phyloP scores from a whole-genome alignment of 1,140 invertebrate genomes.

The Leptestheria dahalacensis region DNA sequence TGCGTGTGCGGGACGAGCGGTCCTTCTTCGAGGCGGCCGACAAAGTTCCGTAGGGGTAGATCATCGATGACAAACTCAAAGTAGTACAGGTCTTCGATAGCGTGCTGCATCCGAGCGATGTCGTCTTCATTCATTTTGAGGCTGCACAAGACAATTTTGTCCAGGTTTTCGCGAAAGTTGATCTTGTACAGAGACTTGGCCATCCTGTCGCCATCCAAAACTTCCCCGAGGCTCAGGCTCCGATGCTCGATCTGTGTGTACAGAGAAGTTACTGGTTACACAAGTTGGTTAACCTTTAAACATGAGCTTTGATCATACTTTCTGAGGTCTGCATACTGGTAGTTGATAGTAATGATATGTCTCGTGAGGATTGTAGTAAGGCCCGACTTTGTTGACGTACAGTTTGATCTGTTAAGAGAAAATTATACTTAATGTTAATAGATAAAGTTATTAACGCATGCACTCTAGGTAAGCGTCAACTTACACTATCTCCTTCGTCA shows the following conservation, averaged over 20 bases:
- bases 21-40: constrained; percentile 36
- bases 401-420: constrained; percentile 27
- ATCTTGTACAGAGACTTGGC: constrained; percentile 35
- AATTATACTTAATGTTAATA: no score
- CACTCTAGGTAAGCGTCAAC: not conserved
- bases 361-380: constrained; percentile 41
- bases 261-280: not conserved
- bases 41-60: constrained; percentile 35
- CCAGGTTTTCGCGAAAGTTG: constrained; percentile 27
- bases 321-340: constrained; percentile 35
- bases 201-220: constrained; percentile 39
- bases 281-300: not conserved
- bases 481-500: not conserved
- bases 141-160: constrained; percentile 31
- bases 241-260: constrained; percentile 35
- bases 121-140: constrained; percentile 28
- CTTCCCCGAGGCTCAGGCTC: constrained; percentile 35
- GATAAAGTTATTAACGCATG: not conserved
- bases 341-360: constrained; percentile 40
- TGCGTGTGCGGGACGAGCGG: constrained; percentile 37
- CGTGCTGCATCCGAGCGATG: constrained; percentile 29
- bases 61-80: constrained; percentile 41
- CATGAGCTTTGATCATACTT: constrained; percentile 26
- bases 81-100: constrained; percentile 39
- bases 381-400: constrained; percentile 42